Percentiles rank a stretch among this genome's conserved stretches.
Evolutionary conservation across 2,888 invertebrate species (phyloP).

Genomic region (Frankliniella intonsa): DNA sequence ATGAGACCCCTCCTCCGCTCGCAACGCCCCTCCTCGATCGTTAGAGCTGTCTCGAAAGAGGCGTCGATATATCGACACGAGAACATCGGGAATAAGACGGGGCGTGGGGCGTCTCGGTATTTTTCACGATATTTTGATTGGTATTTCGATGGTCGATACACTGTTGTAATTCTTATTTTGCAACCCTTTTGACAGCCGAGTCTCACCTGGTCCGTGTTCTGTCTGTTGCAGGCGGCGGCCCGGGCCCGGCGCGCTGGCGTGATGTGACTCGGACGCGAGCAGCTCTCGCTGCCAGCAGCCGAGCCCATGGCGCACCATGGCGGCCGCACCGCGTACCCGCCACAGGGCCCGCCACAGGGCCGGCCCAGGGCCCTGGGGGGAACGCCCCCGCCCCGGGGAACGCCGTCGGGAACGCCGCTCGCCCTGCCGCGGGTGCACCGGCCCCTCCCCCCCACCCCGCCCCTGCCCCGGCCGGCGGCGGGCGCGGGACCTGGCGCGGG

Average conservation of each 20-base stretch:
- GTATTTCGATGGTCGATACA: too few species aligned
- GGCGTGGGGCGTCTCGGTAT: too few species aligned
- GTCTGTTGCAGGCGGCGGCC: conserved; percentile 56
- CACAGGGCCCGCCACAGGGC: conserved; percentile 22
- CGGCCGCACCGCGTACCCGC: conserved; percentile 55
- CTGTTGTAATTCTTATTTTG: too few species aligned
- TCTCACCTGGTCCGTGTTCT: conserved; percentile 27
- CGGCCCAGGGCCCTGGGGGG: conserved; percentile 20
- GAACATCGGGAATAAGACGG: too few species aligned
- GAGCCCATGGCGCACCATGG: conserved; percentile 71
- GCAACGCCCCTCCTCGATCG: too few species aligned
- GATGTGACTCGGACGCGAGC: conserved; percentile 53
- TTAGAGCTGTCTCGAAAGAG: too few species aligned
- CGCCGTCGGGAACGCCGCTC: conserved; percentile 48
- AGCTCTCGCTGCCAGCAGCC: conserved; percentile 55
- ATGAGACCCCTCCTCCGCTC: too few species aligned
- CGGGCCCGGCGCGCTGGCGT: conserved; percentile 64
- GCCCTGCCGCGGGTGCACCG: conserved; percentile 44
- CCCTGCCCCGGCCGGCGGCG: conserved; percentile 45
- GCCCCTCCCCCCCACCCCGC: not conserved
- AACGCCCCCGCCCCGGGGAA: too few species aligned
- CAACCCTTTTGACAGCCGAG: too few species aligned
- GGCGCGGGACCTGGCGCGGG: conserved; percentile 45
- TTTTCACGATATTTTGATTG: too few species aligned
- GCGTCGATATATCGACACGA: too few species aligned